Conservation (phyloP, 2,797 vertebrate genomes). For the Synanceia verrucosa region DNA sequence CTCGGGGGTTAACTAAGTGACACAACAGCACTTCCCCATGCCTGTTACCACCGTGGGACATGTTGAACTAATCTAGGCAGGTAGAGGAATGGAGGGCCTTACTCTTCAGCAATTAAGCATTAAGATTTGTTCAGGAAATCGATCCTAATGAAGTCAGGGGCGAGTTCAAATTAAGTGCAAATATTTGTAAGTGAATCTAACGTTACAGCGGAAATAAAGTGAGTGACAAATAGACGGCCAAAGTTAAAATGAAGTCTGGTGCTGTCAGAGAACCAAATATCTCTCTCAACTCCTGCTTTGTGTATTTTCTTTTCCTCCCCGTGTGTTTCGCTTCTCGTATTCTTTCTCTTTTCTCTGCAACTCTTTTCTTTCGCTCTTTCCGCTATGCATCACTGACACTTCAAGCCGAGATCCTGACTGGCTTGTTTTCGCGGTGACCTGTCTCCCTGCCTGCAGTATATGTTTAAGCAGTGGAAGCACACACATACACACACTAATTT, state of each 20-base stretch:
- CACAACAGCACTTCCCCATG: conserved; percentile 86
- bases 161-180: conserved; percentile 61
- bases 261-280: conserved; percentile 46
- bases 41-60: conserved; percentile 83
- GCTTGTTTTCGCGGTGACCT: conserved; percentile 91
- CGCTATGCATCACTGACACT: conserved; percentile 87
- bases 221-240: conserved; percentile 31
- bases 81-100: conserved; percentile 63
- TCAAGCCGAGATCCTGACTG: conserved; percentile 91
- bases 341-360: conserved; percentile 52
- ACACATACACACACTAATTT: conserved; percentile 85
- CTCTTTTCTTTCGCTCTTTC: conserved; percentile 67
- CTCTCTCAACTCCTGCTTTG: conserved; percentile 51
- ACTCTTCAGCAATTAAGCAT: conserved; percentile 65
- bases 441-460: conserved; percentile 87
- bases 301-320: conserved; percentile 67
- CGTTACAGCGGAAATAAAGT: conserved; percentile 19
- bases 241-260: conserved; percentile 46
- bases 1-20: conserved; percentile 92
- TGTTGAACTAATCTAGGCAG: conserved; percentile 75
- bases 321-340: conserved; percentile 64
- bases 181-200: conserved; percentile 66
- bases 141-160: conserved; percentile 57
- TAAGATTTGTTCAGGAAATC: conserved; percentile 66
- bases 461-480: conserved; percentile 65